A percentile compares a stretch with the other conserved stretches of the same genome.
Evolutionary conservation across 2,797 vertebrate genomes (phyloP).

Genomic region (Chanos chanos): DNA sequence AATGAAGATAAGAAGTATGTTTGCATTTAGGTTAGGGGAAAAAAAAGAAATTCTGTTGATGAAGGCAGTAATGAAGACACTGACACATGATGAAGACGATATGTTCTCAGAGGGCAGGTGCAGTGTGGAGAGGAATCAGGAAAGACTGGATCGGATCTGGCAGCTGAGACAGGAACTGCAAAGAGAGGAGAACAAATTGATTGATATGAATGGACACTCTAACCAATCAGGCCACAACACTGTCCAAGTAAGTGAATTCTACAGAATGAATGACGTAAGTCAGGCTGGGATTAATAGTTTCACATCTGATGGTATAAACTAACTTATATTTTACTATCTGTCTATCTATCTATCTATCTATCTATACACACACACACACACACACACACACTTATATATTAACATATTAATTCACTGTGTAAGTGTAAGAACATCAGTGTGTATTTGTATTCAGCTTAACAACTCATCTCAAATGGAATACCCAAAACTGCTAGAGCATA

Average conservation of each 20-base stretch:
- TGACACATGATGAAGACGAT: neutral
- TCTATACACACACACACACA: constrained; percentile 12
- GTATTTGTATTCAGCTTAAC: constrained; percentile 52
- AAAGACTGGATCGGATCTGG: constrained; percentile 63
- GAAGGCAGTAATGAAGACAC: neutral
- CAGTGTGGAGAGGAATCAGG: constrained; percentile 58
- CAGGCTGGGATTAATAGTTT: too few species aligned
- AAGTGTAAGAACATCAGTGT: constrained; percentile 16
- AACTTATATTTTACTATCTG: too few species aligned
- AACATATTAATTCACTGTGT: constrained; percentile 15
- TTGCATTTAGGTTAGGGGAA: neutral
- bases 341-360: too few species aligned
- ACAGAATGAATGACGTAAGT: constrained; percentile 42
- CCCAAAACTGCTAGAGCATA: constrained; percentile 68
- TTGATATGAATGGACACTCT: constrained; percentile 20
- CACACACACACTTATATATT: neutral
- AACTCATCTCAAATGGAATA: constrained; percentile 63
- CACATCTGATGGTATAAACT: neutral
- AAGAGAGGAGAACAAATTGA: constrained; percentile 52
- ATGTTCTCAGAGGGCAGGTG: constrained; percentile 61
- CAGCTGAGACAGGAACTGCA: constrained; percentile 63
- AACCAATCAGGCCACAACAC: constrained; percentile 39
- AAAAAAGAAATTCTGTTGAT: neutral
- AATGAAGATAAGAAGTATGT: neutral
- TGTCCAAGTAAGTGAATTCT: constrained; percentile 22